Evolutionary conservation across 2,888 invertebrate species (phyloP), one percentile per base, ranked within the genome.

Genomic region (Cotesia congregata): DNA sequence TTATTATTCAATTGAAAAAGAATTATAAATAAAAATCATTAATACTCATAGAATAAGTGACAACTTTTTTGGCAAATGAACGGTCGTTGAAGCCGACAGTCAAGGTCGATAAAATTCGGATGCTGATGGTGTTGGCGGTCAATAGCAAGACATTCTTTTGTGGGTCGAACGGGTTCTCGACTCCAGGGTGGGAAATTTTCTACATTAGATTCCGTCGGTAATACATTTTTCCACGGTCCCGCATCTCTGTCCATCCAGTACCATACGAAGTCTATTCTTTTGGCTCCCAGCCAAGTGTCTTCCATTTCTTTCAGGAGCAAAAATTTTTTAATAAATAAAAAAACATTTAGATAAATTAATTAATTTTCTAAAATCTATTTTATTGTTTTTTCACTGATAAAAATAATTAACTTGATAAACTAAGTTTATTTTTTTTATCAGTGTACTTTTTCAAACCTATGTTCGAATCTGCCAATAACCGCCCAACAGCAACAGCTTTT

Each of bases 81-180:
- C 0, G 91, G 89, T 64, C 91, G 83, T 41, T 90, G 89, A n/a
- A 91, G 79, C 0, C 88, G 82, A 78, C 92, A 92, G 0, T 91
- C 90, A n/a, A 92, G 86, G 83, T 92, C 91, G 0, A 92, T 81
- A 77, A 92, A 92, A n/a, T 91, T 91, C 0, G 92, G 91, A 20
- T 85, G 87, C 83, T 91, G 91, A 81, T 92, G 92, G 62, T 85
- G 85, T 0, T 90, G 90, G 6, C 91, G 80, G 81, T 91, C 91
- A 40, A 92, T 76, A 0, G 91, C 92, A 9, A 92, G 90, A 83
- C 92, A 92, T 71, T 84, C 85, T 68, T 84, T 85, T 4, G 80
- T 81, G 12, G 82, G 80, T 77, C 84, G 79, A 0, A 84, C 91
- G 88, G 0, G 91, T 90, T 0, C 90, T 90, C 0, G 87, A 86